Evolutionary conservation across 2,888 invertebrate genomes (phyloP).

Genomic region (Drosophila greeni): DNA sequence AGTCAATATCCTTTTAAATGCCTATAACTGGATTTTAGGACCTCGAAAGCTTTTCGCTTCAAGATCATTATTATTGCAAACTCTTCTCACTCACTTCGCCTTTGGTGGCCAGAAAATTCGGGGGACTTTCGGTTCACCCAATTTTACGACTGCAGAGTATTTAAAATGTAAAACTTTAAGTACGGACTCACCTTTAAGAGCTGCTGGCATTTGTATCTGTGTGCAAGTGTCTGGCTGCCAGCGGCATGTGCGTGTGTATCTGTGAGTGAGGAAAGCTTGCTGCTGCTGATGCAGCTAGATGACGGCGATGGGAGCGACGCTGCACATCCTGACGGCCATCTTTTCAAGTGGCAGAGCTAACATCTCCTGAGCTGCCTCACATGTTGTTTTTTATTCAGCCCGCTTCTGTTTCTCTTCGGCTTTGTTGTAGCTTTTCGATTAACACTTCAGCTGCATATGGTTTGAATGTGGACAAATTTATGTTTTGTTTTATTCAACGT

Average conservation of each 20-base stretch:
- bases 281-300: constrained; percentile 38
- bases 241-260: constrained; percentile 29
- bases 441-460: constrained; percentile 57
- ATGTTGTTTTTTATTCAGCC: constrained; percentile 39
- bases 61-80: constrained; percentile 7
- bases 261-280: constrained; percentile 37
- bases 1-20: neutral
- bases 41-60: neutral
- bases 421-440: constrained; percentile 36
- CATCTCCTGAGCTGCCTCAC: constrained; percentile 47
- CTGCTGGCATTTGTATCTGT: constrained; percentile 32
- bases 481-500: constrained; percentile 9
- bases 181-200: constrained; percentile 63
- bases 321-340: constrained; percentile 69
- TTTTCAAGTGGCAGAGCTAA: constrained; percentile 50
- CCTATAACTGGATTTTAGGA: neutral
- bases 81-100: constrained; percentile 6
- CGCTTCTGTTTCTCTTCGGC: constrained; percentile 22
- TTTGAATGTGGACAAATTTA: constrained; percentile 30
- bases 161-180: constrained; percentile 46
- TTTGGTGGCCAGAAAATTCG: constrained; percentile 7
- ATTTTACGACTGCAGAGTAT: constrained; percentile 46
- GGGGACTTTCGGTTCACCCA: constrained; percentile 37
- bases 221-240: constrained; percentile 24
- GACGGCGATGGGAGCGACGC: constrained; percentile 43